Evolutionary conservation across 30 jellyfish, hydroid and myxozoan genomes (phyloP).

Genomic region (Hydra vulgaris): DNA sequence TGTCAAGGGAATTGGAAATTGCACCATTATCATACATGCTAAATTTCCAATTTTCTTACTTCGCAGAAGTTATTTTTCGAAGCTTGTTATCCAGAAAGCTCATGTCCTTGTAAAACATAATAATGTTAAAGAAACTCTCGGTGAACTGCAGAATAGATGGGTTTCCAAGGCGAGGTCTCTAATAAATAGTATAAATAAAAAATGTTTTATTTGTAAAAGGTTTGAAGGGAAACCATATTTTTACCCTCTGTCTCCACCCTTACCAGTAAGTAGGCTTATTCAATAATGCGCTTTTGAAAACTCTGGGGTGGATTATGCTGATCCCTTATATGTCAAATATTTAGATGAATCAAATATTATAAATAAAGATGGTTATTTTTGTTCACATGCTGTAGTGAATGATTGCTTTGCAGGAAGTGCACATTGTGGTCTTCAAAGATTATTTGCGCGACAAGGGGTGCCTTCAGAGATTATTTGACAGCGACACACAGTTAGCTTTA

Average conservation of each 20-base stretch:
- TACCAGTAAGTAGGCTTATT: not conserved
- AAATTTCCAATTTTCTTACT: no score
- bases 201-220: not conserved
- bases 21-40: no score
- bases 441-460: constrained; percentile 6
- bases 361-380: constrained; percentile 6
- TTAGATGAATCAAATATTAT: not conserved
- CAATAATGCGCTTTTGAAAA: not conserved
- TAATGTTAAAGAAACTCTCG: constrained; percentile 6
- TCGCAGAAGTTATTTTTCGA: no score
- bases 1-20: no score
- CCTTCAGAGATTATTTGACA: not conserved
- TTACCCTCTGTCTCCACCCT: not conserved
- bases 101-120: no score
- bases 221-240: constrained; percentile 10
- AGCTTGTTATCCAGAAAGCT: no score
- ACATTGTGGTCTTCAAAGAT: not conserved
- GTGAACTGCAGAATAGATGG: constrained; percentile 3
- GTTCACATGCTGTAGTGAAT: not conserved
- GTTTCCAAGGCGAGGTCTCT: not conserved
- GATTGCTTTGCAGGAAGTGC: not conserved
- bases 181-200: not conserved
- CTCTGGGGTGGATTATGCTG: constrained; percentile 10
- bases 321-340: not conserved
- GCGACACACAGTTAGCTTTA: not conserved